Evolutionary conservation across 2,797 vertebrate genomes (phyloP).

Genomic region (Eutrigla gurnardus): DNA sequence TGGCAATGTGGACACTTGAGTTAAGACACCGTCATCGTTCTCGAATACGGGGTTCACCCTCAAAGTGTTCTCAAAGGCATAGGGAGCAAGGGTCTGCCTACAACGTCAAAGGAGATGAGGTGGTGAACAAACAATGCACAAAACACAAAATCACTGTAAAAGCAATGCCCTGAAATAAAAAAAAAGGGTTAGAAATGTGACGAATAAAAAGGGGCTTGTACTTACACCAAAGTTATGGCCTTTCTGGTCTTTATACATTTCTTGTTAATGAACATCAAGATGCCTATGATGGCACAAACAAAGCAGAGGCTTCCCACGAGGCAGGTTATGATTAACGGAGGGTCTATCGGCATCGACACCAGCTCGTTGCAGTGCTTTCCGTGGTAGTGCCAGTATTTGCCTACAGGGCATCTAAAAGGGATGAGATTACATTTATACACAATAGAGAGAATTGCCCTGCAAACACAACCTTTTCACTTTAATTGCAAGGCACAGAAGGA

Average conservation of each 20-base stretch:
- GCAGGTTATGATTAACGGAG: constrained; percentile 78
- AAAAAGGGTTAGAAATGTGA: background rate
- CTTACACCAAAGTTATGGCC: constrained; percentile 87
- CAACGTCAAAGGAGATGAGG: constrained; percentile 78
- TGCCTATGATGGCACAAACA: constrained; percentile 82
- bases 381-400: constrained; percentile 87
- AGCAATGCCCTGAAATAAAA: constrained; percentile 23
- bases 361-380: constrained; percentile 87
- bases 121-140: constrained; percentile 31
- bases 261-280: constrained; percentile 88
- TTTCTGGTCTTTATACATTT: constrained; percentile 85
- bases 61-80: constrained; percentile 84
- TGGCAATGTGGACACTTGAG: constrained; percentile 81
- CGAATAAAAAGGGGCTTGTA: constrained; percentile 23
- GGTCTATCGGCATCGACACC: constrained; percentile 83
- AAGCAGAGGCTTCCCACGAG: constrained; percentile 85
- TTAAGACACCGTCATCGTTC: constrained; percentile 83
- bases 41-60: constrained; percentile 89
- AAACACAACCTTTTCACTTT: background rate
- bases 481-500: background rate
- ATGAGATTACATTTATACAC: background rate
- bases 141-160: constrained; percentile 35
- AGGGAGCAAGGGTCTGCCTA: constrained; percentile 83
- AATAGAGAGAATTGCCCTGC: background rate
- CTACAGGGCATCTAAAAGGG: constrained; percentile 85